Percentiles rank a stretch among this genome's conserved stretches.
Evolutionary conservation across 2,888 invertebrate genomes (phyloP).

Genomic region (Pseudococcus jackbeardsleyi): DNA sequence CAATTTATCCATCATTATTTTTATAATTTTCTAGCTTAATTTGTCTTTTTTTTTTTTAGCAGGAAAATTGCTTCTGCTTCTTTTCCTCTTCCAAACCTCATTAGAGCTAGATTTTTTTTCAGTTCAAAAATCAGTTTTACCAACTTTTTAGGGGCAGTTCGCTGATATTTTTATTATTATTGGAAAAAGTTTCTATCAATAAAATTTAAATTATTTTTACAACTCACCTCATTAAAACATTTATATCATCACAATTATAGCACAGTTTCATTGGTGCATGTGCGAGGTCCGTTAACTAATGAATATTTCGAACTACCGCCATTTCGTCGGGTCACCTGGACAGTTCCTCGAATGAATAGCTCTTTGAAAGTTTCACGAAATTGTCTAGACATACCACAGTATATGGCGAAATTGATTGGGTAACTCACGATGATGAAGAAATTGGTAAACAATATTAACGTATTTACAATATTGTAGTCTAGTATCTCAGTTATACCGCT

Average conservation of each 20-base stretch:
- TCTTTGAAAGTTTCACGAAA: conserved; percentile 94
- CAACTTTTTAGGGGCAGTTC: too few relatives aligned
- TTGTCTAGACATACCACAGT: conserved; percentile 95
- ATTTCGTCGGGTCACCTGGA: conserved; percentile 75
- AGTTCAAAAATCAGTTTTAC: too few relatives aligned
- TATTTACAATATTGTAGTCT: conserved; percentile 83
- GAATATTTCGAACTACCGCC: conserved; percentile 82
- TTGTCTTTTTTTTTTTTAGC: too few relatives aligned
- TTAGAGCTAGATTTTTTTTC: too few relatives aligned
- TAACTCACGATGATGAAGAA: conserved; percentile 92
- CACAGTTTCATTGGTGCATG: conserved; percentile 87
- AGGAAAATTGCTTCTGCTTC: too few relatives aligned
- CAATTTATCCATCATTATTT: too few relatives aligned
- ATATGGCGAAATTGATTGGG: conserved; percentile 94
- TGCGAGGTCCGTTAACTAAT: conserved; percentile 84
- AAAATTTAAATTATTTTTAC: not conserved
- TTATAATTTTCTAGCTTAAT: too few relatives aligned
- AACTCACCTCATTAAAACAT: not conserved
- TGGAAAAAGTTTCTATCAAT: too few relatives aligned
- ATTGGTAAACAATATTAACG: conserved; percentile 86
- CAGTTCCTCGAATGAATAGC: conserved; percentile 77
- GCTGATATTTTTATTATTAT: too few relatives aligned
- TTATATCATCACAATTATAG: conserved; percentile 71
- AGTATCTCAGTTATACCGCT: conserved; percentile 80
- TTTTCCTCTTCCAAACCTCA: too few relatives aligned